Base-by-base conservation (phyloP, 2,113 vertebrate species). In the Pogona vitticeps region DNA sequence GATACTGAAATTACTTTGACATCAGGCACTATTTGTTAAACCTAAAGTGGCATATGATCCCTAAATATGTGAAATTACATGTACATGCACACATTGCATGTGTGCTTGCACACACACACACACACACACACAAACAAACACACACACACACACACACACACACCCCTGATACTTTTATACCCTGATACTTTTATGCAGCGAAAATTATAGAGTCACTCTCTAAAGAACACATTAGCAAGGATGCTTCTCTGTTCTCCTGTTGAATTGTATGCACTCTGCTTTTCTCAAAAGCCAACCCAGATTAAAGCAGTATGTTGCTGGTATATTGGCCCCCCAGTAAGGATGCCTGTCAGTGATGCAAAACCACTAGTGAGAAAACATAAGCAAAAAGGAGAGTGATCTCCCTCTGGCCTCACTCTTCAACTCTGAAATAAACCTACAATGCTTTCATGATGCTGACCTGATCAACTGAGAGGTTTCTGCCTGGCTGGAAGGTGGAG, bases 291-390 rank as follows among this genome's bases (percentile, higher is more conserved):
- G 81, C 92, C 92, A 82, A 91, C 92, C 94, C 84, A 93, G 93
- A 95, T 96, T 91, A 95, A 96, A 94, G 94, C 88, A 92, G 90
- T 77, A 78, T 90, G 88, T 94, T 94, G 92, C 88, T 94, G 93
- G 94, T 94, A 94, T 92, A 89, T 86, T 83, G 84, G 93, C 94
- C 94, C 94, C 94, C 94, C 93, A 94, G 59, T 93, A 91, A 91
- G 95, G 94, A 95, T 92, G 92, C 91, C 93, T 95, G 95, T 95
- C 94, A 96, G 94, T 92, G 95, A 90, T 73, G 71, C 77, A 91
- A 96, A 96, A 96, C 95, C 93, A 91, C 95, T 94, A 93, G 95
- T 96, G 94, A 93, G 92, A 94, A 94, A 95, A 95, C 94, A 92
- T 92, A 88, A 90, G 90, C 89, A 88, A 89, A n/a, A 92, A 91